These are phyloP conservation scores for Dasysyrphus albostriatus DNA, from an alignment of 2,888 invertebrate species.

Conservation along the genomic window DNA sequence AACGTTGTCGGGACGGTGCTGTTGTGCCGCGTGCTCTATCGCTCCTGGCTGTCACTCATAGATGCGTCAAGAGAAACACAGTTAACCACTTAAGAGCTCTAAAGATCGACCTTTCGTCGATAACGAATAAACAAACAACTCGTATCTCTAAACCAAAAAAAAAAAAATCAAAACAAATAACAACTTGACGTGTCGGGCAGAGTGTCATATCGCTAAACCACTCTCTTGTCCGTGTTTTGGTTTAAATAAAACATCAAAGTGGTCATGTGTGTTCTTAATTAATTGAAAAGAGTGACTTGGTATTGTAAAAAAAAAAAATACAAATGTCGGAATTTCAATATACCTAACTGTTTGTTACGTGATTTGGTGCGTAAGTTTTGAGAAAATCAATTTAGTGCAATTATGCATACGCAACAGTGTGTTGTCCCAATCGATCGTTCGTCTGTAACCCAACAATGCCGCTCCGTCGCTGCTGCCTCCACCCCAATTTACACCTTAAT, in stretches of 20 bases:
- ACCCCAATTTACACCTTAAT: background rate
- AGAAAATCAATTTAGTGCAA: slow-evolving; percentile 46
- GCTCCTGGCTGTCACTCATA: slow-evolving; percentile 15
- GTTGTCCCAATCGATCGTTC: slow-evolving; percentile 27
- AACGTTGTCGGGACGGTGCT: slow-evolving; percentile 54
- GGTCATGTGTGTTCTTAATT: slow-evolving; percentile 43
- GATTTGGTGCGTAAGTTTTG: slow-evolving; percentile 22
- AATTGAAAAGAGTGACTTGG: slow-evolving; percentile 29
- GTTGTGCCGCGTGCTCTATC: slow-evolving; percentile 29
- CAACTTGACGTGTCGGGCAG: background rate
- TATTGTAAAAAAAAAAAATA: background rate
- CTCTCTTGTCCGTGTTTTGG: background rate
- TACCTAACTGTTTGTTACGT: slow-evolving; percentile 4
- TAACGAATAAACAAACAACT: slow-evolving; percentile 25
- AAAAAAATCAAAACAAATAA: slow-evolving; percentile 46
- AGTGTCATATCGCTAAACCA: slow-evolving; percentile 46
- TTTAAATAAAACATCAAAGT: slow-evolving; percentile 7
- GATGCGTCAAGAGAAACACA: background rate
- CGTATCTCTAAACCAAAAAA: slow-evolving; percentile 9
- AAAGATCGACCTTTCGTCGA: slow-evolving; percentile 41
- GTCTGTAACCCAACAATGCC: background rate
- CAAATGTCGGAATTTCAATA: slow-evolving; percentile 21
- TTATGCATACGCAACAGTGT: slow-evolving; percentile 63
- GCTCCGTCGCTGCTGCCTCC: background rate
- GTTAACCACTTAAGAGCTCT: slow-evolving; percentile 3